phyloP scores from a whole-genome alignment of 1,140 invertebrate genomes.

The Heliconius eleuchia region DNA sequence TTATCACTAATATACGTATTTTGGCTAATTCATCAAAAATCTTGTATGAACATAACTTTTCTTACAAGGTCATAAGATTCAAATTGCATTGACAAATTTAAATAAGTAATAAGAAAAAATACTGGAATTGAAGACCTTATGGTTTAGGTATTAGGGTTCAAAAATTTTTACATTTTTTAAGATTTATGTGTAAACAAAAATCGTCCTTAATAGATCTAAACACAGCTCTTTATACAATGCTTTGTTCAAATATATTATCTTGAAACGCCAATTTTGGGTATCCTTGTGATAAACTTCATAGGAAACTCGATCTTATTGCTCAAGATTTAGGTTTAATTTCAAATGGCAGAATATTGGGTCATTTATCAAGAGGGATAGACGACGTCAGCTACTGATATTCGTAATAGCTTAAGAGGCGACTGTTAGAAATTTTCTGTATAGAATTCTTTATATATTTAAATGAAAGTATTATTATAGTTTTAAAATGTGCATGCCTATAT shows the following conservation, averaged over 20 bases:
- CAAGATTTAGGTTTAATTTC: conserved; percentile 41
- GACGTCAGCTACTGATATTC: conserved; percentile 54
- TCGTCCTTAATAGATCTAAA: conserved; percentile 6
- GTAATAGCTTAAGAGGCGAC: conserved; percentile 26
- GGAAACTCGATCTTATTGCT: conserved; percentile 38
- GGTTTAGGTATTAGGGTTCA: not conserved
- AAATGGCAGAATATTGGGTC: conserved; percentile 23
- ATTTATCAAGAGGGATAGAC: conserved; percentile 60
- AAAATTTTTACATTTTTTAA: not conserved
- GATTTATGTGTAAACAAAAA: conserved; percentile 9
- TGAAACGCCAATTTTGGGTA: conserved; percentile 24
- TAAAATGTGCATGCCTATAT: not conserved
- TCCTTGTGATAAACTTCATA: conserved; percentile 19
- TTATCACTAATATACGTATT: conserved; percentile 20
- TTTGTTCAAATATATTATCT: conserved; percentile 23
- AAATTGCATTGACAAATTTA: not conserved
- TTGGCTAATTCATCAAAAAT: not conserved
- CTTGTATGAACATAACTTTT: conserved; percentile 1
- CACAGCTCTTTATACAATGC: conserved; percentile 12
- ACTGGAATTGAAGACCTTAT: not conserved
- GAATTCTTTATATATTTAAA: not conserved
- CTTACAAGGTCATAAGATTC: not conserved
- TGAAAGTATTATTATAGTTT: not conserved
- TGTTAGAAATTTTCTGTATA: conserved; percentile 13
- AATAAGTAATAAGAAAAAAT: not conserved